phyloP scores from a whole-genome alignment of 2,888 invertebrate genomes.

The Andrena minutula region DNA sequence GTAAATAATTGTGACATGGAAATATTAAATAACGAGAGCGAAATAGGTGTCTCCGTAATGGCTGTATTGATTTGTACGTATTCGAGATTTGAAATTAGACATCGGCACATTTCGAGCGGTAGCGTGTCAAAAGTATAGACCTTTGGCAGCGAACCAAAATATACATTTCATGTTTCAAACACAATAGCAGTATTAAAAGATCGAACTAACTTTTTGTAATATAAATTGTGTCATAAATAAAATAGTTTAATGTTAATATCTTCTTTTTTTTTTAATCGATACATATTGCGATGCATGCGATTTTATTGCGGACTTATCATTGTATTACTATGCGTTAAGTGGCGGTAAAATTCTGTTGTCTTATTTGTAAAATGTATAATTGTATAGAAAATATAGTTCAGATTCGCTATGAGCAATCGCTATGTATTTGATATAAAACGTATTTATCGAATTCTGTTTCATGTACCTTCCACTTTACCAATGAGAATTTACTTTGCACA shows the following conservation, averaged over 20 bases:
- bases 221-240: slow-evolving; percentile 48
- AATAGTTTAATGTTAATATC: slow-evolving; percentile 30
- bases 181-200: slow-evolving; percentile 48
- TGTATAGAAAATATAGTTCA: slow-evolving; percentile 35
- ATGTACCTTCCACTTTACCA: slow-evolving; percentile 12
- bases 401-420: slow-evolving; percentile 18
- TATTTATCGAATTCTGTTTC: slow-evolving; percentile 22
- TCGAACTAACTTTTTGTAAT: slow-evolving; percentile 47
- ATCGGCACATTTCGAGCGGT: slow-evolving; percentile 23
- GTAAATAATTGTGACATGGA: slow-evolving; percentile 57
- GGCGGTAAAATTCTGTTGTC: slow-evolving; percentile 34
- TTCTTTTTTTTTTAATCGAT: slow-evolving; percentile 11
- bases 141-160: neutral
- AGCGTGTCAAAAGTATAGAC: slow-evolving; percentile 8
- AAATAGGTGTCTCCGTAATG: slow-evolving; percentile 27
- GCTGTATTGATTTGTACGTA: slow-evolving; percentile 22
- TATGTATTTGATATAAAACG: slow-evolving; percentile 38
- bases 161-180: slow-evolving; percentile 37
- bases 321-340: slow-evolving; percentile 29
- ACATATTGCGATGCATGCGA: slow-evolving; percentile 28
- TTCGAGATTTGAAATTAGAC: slow-evolving; percentile 11
- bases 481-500: slow-evolving; percentile 35
- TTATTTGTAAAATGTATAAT: slow-evolving; percentile 44
- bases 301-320: slow-evolving; percentile 27
- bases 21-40: slow-evolving; percentile 45